Conservation (phyloP, 1,140 invertebrate species). For the Brachionus koreanus region DNA sequence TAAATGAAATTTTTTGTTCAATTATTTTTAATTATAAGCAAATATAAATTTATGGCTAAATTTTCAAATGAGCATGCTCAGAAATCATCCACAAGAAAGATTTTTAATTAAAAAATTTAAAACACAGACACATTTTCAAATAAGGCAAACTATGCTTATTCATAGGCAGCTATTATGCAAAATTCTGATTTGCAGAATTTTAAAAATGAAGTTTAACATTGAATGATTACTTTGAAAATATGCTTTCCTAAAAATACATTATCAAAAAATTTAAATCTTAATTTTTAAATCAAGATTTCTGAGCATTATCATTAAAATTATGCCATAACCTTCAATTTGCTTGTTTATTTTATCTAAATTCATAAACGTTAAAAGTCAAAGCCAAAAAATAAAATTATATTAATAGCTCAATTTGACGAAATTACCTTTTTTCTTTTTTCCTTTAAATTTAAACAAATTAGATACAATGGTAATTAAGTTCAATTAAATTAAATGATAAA, state of each 20-base stretch:
- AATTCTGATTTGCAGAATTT: too few relatives aligned
- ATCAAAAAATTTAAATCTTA: too few relatives aligned
- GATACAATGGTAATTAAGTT: neutral
- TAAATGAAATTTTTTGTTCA: neutral
- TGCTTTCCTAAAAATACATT: too few relatives aligned
- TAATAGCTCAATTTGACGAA: neutral
- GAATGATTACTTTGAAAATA: too few relatives aligned
- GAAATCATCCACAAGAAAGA: too few relatives aligned
- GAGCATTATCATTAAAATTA: too few relatives aligned
- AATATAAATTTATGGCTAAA: neutral
- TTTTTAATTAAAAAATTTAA: too few relatives aligned
- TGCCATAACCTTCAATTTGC: neutral
- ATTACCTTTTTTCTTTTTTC: slow-evolving; percentile 21
- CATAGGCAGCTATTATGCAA: neutral
- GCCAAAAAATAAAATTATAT: neutral
- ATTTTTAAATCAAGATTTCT: too few relatives aligned
- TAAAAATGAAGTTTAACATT: too few relatives aligned
- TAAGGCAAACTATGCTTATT: too few relatives aligned
- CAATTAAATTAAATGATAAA: neutral
- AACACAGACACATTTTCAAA: too few relatives aligned
- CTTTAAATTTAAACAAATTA: neutral
- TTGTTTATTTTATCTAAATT: too few relatives aligned
- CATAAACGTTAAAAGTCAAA: neutral
- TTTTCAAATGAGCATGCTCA: neutral
- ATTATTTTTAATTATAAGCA: neutral